Base-by-base conservation (phyloP, 2,888 invertebrate species). In the Spodoptera littoralis region DNA sequence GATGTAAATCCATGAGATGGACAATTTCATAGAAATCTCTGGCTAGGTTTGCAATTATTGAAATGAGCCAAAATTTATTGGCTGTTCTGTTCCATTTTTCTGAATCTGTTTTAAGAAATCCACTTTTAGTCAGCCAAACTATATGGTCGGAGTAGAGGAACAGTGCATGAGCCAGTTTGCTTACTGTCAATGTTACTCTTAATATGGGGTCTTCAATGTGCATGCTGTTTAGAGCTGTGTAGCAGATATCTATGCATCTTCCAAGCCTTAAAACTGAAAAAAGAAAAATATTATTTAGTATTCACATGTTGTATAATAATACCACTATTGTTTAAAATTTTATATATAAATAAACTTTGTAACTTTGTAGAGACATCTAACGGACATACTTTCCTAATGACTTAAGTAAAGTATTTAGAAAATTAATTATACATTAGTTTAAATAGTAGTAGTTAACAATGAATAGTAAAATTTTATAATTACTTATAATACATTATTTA, bases 61-160 rank as follows among this genome's bases (percentile, higher is more conserved):
- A 97, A 69, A 97, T 95, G 1, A 98, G 89, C 98, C 98, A 99
- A 86, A 98, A 98, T 86, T 96, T 97, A 81, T 97, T 97, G 3
- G 97, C 96, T 9, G 96, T 93, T 50, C 93, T 94, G 57, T 96
- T 96, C 98, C 98, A 98, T 84, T 96, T 97, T 50, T 96, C 96
- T 0, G 96, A 95, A 84, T 98, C 96, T 1, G 97, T 95, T 75
- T 93, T 94, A 4, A 96, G 86, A 62, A 96, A 92, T 24, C 98
- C 98, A 46, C 96, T 96, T 79, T 97, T 96, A 4, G 97, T 96
- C 3, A 98, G 91, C 98, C 98, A 98, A 42, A 98, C 95, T 42
- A 98, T 95, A 84, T 99, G 98, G 88, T 99, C 99, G 12, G 97
- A 96, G 51, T 98, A 92, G 3, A 99, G 95, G 83, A 96, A 99